phyloP scores from a whole-genome alignment of 2,888 invertebrate species.

The Scaptomyza flava region DNA sequence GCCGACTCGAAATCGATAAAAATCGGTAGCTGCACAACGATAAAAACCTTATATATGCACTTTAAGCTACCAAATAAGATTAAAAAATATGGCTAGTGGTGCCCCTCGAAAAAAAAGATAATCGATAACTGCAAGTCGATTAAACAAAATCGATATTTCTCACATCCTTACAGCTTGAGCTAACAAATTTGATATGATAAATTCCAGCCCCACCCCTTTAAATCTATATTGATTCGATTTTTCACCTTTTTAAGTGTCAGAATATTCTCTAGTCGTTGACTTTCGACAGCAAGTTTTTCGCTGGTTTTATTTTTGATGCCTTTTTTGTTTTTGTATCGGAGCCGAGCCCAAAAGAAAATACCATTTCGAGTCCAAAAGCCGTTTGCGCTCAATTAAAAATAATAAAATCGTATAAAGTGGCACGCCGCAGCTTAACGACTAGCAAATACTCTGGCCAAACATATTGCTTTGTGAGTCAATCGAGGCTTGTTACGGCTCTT shows the following conservation, averaged over 20 bases:
- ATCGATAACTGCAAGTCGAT: neutral
- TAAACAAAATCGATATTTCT: neutral
- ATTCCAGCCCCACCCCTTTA: no score
- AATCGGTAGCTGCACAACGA: neutral
- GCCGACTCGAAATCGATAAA: neutral
- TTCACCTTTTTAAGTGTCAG: neutral
- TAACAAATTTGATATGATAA: no score
- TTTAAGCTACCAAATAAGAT: no score
- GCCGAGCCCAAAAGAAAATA: constrained; percentile 26
- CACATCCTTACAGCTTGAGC: no score
- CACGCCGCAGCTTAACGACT: neutral
- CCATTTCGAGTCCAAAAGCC: constrained; percentile 2
- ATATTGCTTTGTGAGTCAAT: no score
- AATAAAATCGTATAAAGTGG: constrained; percentile 8
- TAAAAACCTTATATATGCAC: no score
- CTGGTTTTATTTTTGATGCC: neutral
- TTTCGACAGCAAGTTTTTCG: neutral
- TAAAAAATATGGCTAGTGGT: no score
- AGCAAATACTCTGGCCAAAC: neutral
- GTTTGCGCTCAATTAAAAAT: constrained; percentile 44
- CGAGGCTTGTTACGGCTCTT: no score
- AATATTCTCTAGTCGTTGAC: neutral
- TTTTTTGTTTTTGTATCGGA: constrained; percentile 2
- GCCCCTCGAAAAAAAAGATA: no score
- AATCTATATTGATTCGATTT: no score